Base-by-base conservation (phyloP, 2,113 vertebrate species). In the Pseudorhombus dupliciocellatus region DNA sequence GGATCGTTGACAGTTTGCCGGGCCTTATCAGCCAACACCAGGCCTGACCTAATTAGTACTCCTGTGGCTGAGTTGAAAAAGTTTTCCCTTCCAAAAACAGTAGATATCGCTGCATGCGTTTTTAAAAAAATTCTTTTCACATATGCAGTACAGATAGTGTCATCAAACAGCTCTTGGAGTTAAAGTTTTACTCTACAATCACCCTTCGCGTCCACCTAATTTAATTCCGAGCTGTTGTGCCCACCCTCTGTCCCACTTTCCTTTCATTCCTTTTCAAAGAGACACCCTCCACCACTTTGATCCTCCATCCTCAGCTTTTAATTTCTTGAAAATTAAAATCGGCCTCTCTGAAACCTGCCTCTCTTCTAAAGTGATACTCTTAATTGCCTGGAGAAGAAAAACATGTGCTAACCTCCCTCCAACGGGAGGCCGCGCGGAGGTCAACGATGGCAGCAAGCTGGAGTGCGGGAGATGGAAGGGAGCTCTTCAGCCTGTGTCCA, bases 281-380 rank as follows among this genome's bases (percentile, higher is more conserved):
- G 6, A 42, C 11, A 31, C 42, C 59, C 18, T 68, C 51, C 15
- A 8, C 6, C 12, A 64, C 73, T 84, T 84, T 87, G 66, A 77
- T 82, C 72, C 56, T 37, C 54, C 40, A 25, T 74, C 63, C 67
- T 30, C 44, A 70, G 64, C 25, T 54, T 71, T 85, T 21, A n/a
- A 62, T 50, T 31, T 77, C 28, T 25, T 42, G 2, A 72, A 71
- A 51, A 55, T 76, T 54, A 57, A 78, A 78, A 83, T 66, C 64
- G 37, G 78, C 26, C 68, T 77, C 61, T 80, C 64, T 71, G 65
- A 83, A 80, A 65, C 57, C 70, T 66, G 46, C n/a, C 68, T 59
- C 73, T 75, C 66, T 63, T n/a, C n/a, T 66, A 26, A 58, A 48
- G 65, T 30, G 62, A 81, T 66, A n/a, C 54, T 65, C 22, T 65